These are phyloP conservation scores for Caenorhabditis panamensis DNA, from an alignment of 2,888 invertebrate genomes.

Conservation along the genomic window DNA sequence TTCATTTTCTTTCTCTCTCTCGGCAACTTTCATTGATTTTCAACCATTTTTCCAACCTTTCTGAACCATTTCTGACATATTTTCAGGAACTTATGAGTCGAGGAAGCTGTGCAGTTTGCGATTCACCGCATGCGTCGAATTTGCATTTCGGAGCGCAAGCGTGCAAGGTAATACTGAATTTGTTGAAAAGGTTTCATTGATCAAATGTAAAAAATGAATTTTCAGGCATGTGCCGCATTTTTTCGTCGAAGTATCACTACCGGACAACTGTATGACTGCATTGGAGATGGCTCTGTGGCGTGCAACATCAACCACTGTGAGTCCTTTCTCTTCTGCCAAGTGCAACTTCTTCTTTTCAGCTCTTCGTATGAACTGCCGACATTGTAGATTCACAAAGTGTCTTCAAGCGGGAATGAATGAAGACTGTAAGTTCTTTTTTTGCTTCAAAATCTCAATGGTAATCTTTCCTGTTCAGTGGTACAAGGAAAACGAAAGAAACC, in stretches of 20 bases:
- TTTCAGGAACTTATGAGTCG: conserved; percentile 7
- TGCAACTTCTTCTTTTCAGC: background rate
- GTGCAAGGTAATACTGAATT: conserved; percentile 40
- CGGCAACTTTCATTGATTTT: background rate
- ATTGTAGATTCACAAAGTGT: conserved; percentile 49
- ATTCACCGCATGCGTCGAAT: conserved; percentile 53
- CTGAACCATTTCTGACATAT: no score
- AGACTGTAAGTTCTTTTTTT: conserved; percentile 41
- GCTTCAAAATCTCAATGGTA: background rate
- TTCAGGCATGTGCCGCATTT: conserved; percentile 61
- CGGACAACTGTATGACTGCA: conserved; percentile 35
- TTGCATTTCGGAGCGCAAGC: conserved; percentile 58
- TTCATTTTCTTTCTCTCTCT: background rate
- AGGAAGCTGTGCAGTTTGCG: conserved; percentile 47
- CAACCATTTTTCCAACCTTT: background rate
- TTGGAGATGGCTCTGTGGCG: background rate
- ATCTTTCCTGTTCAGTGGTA: conserved; percentile 45
- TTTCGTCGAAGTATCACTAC: conserved; percentile 51
- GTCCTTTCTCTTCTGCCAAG: background rate
- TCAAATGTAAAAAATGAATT: background rate
- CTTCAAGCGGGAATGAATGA: conserved; percentile 48
- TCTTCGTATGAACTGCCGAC: conserved; percentile 46
- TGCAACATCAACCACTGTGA: conserved; percentile 45
- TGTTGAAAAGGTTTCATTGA: background rate
- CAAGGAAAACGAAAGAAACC: conserved; percentile 33